Conservation (phyloP, 2,797 vertebrate genomes). For the Hozukius guyotensis region DNA sequence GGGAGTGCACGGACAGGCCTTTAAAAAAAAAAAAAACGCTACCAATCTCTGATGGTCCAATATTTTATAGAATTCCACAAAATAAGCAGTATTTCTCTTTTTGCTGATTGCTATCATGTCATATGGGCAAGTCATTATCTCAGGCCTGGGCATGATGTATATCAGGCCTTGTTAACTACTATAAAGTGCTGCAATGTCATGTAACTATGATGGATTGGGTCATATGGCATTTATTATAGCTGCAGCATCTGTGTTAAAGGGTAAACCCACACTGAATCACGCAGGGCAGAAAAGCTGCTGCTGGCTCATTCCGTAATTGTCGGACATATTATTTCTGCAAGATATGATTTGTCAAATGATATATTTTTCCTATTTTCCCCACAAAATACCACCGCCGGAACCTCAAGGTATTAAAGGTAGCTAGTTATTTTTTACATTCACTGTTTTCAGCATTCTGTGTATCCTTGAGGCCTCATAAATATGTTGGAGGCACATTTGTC, state of each 20-base stretch:
- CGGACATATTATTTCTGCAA: slow-evolving; percentile 22
- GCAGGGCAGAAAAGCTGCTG: slow-evolving; percentile 25
- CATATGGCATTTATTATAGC: slow-evolving; percentile 63
- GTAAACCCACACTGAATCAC: slow-evolving; percentile 63
- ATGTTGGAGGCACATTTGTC: not conserved
- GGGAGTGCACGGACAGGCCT: slow-evolving; percentile 23
- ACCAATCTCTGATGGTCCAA: slow-evolving; percentile 44
- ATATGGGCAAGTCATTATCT: slow-evolving; percentile 45
- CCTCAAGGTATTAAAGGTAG: slow-evolving; percentile 1
- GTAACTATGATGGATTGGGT: slow-evolving; percentile 69
- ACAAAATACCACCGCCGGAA: slow-evolving; percentile 11
- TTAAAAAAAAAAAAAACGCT: slow-evolving; percentile 16
- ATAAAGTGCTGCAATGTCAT: slow-evolving; percentile 65
- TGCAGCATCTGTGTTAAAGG: slow-evolving; percentile 70
- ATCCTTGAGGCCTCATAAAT: not conserved
- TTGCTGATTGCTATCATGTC: slow-evolving; percentile 39
- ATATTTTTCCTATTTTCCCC: slow-evolving; percentile 14
- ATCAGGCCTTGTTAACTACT: slow-evolving; percentile 62
- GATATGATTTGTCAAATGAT: slow-evolving; percentile 26
- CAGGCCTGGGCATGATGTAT: slow-evolving; percentile 47
- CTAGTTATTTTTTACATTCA: not conserved
- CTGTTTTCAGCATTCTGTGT: not conserved
- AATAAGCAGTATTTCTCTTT: slow-evolving; percentile 21
- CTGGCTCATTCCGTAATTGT: slow-evolving; percentile 44
- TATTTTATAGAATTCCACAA: slow-evolving; percentile 33